Conservation (phyloP, 2,888 invertebrate species). For the Drosophila suboccidentalis region DNA sequence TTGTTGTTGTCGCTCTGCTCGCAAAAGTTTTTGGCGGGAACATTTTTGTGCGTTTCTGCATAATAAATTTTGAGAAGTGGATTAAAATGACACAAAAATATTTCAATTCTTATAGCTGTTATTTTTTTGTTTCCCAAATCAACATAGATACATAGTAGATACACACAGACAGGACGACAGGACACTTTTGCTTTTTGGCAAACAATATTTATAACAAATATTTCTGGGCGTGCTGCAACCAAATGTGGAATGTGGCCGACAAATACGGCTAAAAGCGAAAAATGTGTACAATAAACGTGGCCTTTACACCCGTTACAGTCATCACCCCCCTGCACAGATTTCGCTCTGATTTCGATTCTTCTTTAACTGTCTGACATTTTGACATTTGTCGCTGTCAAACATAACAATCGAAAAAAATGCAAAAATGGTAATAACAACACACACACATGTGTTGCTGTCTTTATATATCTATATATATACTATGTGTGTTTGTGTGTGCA, state of each 20-base stretch:
- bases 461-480: conserved; percentile 4
- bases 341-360: conserved; percentile 25
- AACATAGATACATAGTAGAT: conserved; percentile 5
- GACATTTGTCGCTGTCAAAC: conserved; percentile 75
- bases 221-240: conserved; percentile 55
- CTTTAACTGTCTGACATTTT: conserved; percentile 68
- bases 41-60: conserved; percentile 71
- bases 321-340: neutral
- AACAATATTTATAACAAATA: conserved; percentile 57
- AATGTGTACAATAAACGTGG: conserved; percentile 30
- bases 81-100: conserved; percentile 66
- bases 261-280: conserved; percentile 32
- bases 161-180: conserved; percentile 18
- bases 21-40: conserved; percentile 54
- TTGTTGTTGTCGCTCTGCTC: neutral
- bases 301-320: neutral
- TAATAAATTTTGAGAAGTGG: conserved; percentile 74
- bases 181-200: conserved; percentile 60
- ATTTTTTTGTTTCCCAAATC: conserved; percentile 9
- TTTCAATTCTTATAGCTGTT: conserved; percentile 33
- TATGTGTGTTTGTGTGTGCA: too few species aligned
- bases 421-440: conserved; percentile 62
- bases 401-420: conserved; percentile 71
- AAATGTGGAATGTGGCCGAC: conserved; percentile 31
- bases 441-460: neutral